Percentiles rank a stretch among this genome's conserved stretches.
phyloP scores from a whole-genome alignment of 2,113 vertebrate genomes.

The Myiopsitta monachus region DNA sequence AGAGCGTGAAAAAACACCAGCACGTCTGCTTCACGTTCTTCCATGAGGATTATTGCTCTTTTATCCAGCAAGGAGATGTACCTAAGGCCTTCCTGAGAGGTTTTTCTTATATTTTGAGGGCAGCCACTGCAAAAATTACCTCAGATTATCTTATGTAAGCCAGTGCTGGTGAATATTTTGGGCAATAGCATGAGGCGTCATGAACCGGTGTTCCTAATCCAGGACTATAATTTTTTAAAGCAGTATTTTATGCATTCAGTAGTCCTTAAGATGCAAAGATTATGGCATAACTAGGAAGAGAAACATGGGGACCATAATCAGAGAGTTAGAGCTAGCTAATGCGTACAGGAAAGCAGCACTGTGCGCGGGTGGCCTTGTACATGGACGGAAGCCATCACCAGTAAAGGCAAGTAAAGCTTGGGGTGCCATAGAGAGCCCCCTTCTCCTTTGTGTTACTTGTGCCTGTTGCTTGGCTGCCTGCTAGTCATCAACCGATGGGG shows the following conservation, averaged over 20 bases:
- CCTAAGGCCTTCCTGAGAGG: background rate
- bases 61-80: background rate
- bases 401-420: background rate
- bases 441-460: background rate
- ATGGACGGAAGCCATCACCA: background rate
- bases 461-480: background rate
- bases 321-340: background rate
- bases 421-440: background rate
- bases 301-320: background rate
- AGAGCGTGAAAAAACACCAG: background rate
- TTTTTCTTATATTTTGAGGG: background rate
- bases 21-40: accelerated
- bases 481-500: accelerated
- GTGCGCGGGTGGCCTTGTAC: background rate
- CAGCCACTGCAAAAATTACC: background rate
- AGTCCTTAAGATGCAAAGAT: background rate
- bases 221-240: background rate
- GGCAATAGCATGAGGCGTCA: background rate
- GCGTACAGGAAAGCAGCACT: background rate
- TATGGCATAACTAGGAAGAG: background rate
- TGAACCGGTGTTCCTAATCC: background rate
- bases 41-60: background rate
- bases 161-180: background rate
- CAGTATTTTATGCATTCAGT: background rate
- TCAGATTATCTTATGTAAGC: background rate